Evolutionary conservation across 2,113 vertebrate genomes (phyloP).

Genomic region (Ptyas mucosa): DNA sequence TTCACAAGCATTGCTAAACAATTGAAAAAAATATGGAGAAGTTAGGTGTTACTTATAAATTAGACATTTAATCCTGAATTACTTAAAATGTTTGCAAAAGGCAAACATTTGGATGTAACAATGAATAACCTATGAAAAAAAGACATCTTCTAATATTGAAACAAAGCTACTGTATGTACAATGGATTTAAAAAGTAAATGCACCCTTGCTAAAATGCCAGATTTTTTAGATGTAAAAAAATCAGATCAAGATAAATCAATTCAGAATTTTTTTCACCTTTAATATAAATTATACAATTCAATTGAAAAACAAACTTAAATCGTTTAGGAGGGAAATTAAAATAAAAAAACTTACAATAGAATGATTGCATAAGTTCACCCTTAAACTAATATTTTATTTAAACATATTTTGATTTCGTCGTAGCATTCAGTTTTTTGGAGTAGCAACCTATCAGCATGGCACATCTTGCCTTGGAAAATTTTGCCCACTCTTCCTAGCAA

Average conservation of each 20-base stretch:
- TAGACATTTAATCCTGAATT: background rate
- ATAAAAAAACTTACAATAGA: too few relatives aligned
- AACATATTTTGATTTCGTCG: too few relatives aligned
- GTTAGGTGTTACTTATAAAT: constrained; percentile 9
- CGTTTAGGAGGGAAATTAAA: too few relatives aligned
- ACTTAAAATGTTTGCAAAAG: background rate
- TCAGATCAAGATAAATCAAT: too few relatives aligned
- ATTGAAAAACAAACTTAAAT: too few relatives aligned
- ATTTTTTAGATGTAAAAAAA: too few relatives aligned
- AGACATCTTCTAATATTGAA: constrained; percentile 9
- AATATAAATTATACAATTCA: too few relatives aligned
- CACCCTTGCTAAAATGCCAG: too few relatives aligned
- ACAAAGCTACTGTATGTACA: background rate
- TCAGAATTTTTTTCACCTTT: background rate
- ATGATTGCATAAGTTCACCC: too few relatives aligned
- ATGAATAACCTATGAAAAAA: background rate
- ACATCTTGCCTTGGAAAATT: background rate
- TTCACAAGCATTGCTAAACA: constrained; percentile 13
- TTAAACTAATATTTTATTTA: too few relatives aligned
- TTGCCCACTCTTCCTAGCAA: background rate
- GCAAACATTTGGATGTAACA: background rate
- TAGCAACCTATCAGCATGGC: too few relatives aligned
- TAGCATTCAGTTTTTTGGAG: background rate
- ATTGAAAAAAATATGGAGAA: background rate
- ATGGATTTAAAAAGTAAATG: too few relatives aligned